Evolutionary conservation across 2,888 invertebrate genomes (phyloP).

Genomic region (Drosophila eohydei): DNA sequence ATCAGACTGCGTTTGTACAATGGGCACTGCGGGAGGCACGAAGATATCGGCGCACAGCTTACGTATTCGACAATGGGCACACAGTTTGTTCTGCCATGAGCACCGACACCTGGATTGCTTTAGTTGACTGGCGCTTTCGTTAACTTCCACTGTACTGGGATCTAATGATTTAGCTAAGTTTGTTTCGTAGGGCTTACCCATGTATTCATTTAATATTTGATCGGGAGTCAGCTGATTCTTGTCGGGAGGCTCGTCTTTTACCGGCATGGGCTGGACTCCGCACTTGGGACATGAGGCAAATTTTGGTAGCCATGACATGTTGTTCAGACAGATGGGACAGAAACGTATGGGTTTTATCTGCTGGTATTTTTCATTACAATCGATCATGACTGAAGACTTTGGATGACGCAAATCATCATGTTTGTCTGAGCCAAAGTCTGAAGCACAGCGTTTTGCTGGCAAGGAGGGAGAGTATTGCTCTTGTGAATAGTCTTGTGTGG

Average conservation of each 20-base stretch:
- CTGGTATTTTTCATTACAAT: neutral
- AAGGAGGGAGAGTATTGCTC: rapidly evolving
- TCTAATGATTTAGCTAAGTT: conserved; percentile 32
- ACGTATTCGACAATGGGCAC: conserved; percentile 78
- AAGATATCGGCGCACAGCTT: conserved; percentile 69
- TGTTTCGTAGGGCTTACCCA: conserved; percentile 41
- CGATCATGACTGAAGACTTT: neutral
- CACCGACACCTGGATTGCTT: conserved; percentile 50
- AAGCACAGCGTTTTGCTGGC: neutral
- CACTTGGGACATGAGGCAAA: conserved; percentile 84
- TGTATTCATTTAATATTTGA: conserved; percentile 73
- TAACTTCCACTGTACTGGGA: neutral
- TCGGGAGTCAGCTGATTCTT: conserved; percentile 73
- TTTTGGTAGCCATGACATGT: conserved; percentile 83
- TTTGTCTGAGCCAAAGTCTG: neutral
- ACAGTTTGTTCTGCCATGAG: conserved; percentile 67
- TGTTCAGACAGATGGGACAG: conserved; percentile 81
- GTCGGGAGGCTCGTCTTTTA: conserved; percentile 60
- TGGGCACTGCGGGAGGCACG: conserved; percentile 1
- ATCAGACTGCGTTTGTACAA: conserved; percentile 13
- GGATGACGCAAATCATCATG: neutral
- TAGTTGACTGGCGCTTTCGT: neutral
- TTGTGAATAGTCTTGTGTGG: neutral
- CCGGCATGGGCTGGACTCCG: conserved; percentile 75
- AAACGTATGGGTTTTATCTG: conserved; percentile 57